Base-by-base conservation (phyloP, 2,888 invertebrate species). In the Epinotia bilunana region DNA sequence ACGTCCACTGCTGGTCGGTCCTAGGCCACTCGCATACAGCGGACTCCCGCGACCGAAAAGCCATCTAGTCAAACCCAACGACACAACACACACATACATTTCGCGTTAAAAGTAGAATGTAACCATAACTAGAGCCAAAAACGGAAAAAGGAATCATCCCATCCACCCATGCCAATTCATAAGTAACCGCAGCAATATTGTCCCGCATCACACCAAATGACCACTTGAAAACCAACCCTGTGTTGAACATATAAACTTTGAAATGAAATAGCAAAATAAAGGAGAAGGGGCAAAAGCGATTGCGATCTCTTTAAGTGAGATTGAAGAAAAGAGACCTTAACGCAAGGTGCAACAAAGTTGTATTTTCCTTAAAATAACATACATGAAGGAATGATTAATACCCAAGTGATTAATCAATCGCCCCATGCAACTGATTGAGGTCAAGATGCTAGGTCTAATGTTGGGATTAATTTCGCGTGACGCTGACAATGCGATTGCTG, bases 361-460 rank as follows among this genome's bases (percentile, higher is more conserved):
- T 53, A n/a, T 53, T 53, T 53, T 39, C 39, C 39, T 0, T 39
- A 39, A 7, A 53, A n/a, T 7, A n/a, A 53, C 53, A 53, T n/a
- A 49, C 49, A 55, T 64, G 39, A 53, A 28, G 58, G 64, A 49
- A 71, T 72, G 72, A 75, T 75, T 75, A 75, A 75, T 72, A 67
- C 55, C 0, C 20, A 46, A 62, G 61, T 55, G 72, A 75, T 75
- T 72, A 75, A 75, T 75, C 72, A 71, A 75, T 75, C 49, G 61
- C 67, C 57, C 43, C 74, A 61, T 75, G 75, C 72, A 75, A 75
- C 71, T 72, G 75, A 75, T 75, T 72, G 75, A 67, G 75, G 75
- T 46, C 75, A 75, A 75, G 67, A 75, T 67, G 71, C 33, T 74
- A 23, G 58, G 58, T 43, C 71, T 63, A 46, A 57, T 74, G 64